Evolutionary conservation across 2,888 invertebrate species (phyloP), one percentile per base, ranked within the genome.

Genomic region (Argyra leucocephala): DNA sequence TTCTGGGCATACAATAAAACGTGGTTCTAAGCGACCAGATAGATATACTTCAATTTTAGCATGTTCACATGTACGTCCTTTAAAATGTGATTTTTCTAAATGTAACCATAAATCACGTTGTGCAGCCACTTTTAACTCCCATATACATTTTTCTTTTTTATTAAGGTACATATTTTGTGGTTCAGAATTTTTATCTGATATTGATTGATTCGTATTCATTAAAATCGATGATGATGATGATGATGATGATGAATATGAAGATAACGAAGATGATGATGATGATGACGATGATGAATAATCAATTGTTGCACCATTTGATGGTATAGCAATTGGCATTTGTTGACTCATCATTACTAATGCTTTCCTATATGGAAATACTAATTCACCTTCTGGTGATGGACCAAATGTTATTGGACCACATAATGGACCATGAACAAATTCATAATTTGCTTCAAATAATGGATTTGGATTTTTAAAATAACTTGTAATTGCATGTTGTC

Each of bases 381-480:
- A 87, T 77, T 92, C 91, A 0, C 92, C 93, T 72, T 93, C 92
- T 1, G 90, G 87, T 0, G 87, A 85, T 0, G 92, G 89, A 9
- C 88, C 88, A 62, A 93, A 79, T 4, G 90, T 85, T 0, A 93
- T 87, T 0, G 93, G 91, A 0, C 93, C 93, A 74, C 93, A 93
- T 1, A 93, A 81, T 0, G 93, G 93, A 1, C 92, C 92, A 72
- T 94, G 93, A 1, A 93, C 91, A 74, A 94, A 94, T 75, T 93
- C 91, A 75, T 91, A 95, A 6, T 85, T 84, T 0, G 93, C 94
- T 77, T 92, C 89, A 74, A 94, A 93, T 5, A 94, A 82, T 0
- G 93, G 89, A 48, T 86, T 85, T 3, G 88, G 85, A 73, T 92
- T 90, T 76, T 93, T 93, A 80, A 93, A 94, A 77, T 93, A 93